Base-by-base conservation (phyloP, 2,888 invertebrate genomes). In the Drosophila paramelanica region DNA sequence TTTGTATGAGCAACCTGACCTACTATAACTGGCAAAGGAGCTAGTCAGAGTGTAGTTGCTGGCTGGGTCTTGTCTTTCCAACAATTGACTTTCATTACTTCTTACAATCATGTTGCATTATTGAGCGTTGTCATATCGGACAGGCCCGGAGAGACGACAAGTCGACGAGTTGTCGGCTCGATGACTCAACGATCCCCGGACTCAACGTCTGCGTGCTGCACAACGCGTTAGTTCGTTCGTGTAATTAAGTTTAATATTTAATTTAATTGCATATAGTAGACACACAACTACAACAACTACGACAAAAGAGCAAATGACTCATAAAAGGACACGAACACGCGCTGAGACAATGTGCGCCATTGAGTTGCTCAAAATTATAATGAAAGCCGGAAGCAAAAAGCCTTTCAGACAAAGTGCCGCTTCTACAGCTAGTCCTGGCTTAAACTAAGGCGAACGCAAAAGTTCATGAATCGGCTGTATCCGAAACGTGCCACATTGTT, bases 191-290 rank as follows among this genome's bases (percentile, higher is more conserved):
- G 57, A 57, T 68, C 52, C 50, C 59, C 41, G 53, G 57, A 45
- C 71, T 53, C 53, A 60, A 52, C 25, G 38, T 41, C 58, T 78
- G 77, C 71, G 74, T 72, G 78, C 62, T 55, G 62, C 64, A 67
- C 56, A 74, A 56, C 87, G 86, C 80, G 82, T 84, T 84, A 80
- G 87, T 84, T 84, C 76, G 66, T 74, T 78, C 71, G 76, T 85
- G 81, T 90, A 90, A 90, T 90, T 87, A 90, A 88, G 85, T 90
- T 90, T 88, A 90, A 90, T 89, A 90, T 89, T 89, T 89, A 89
- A 90, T 89, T 90, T 90, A 90, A 90, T 90, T 90, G 87, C 88
- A 89, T 82, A 73, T 71, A 81, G 71, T 42, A 67, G 59, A 68
- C 57, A 60, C 27, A 73, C 56, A 72, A 23, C 36, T 36, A 55